These are phyloP conservation scores for Zhengitettix transpicula DNA, from an alignment of 2,888 invertebrate genomes.

Conservation along the genomic window DNA sequence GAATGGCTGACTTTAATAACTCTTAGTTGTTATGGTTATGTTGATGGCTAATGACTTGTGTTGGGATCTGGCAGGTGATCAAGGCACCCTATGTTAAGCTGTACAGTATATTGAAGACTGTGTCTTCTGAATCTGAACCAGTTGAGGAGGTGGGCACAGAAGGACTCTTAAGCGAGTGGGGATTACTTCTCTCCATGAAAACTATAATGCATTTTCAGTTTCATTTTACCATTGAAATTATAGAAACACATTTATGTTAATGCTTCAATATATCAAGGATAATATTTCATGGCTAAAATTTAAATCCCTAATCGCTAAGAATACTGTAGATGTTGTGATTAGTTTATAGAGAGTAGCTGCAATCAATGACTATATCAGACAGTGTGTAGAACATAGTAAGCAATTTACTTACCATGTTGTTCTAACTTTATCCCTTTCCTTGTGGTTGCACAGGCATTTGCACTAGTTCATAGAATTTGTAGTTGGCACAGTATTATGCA, in stretches of 20 bases:
- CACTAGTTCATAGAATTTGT: too few species aligned
- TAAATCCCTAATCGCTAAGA: too few species aligned
- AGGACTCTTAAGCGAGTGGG: not conserved
- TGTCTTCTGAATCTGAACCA: conserved; percentile 36
- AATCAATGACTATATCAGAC: too few species aligned
- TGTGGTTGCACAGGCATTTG: too few species aligned
- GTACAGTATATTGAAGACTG: conserved; percentile 89
- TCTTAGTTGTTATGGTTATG: not conserved
- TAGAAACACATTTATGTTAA: too few species aligned
- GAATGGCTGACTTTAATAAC: not conserved
- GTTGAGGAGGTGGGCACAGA: conserved; percentile 17
- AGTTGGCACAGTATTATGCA: too few species aligned
- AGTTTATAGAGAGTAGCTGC: not conserved
- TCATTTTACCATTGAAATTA: too few species aligned
- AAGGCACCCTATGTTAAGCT: conserved; percentile 94
- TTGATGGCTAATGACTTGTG: not conserved
- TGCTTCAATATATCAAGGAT: too few species aligned
- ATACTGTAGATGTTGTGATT: not conserved
- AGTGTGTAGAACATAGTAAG: too few species aligned
- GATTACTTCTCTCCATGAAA: not conserved
- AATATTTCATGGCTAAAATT: too few species aligned
- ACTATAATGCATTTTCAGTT: not conserved
- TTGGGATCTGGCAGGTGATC: conserved; percentile 51
- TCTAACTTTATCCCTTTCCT: too few species aligned
- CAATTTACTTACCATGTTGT: too few species aligned